Base-by-base conservation (phyloP, 2,888 invertebrate species). In the Neocrepidodera transversa region DNA sequence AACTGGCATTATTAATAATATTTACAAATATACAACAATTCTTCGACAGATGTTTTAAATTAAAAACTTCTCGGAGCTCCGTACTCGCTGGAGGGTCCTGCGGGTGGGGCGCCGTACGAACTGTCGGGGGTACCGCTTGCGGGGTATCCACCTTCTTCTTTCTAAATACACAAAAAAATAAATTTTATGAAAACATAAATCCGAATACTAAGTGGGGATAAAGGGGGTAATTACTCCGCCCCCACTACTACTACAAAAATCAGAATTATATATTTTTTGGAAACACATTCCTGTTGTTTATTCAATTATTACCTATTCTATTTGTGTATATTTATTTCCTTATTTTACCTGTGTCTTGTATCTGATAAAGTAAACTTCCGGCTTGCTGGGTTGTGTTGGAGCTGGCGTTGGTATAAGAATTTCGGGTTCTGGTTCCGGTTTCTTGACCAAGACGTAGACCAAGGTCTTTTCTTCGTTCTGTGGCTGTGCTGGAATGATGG, bases 401-500 rank as follows among this genome's bases (percentile, higher is more conserved):
- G 88, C 87, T 2, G 90, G 88, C 8, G 91, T 88, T 1, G 93
- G 92, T 67, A 93, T 86, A 40, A 87, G 84, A 62, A 92, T 84
- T 58, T 91, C 91, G 49, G 91, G 91, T 70, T 89, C 89, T 66
- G 91, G 90, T 77, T 93, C 93, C 10, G 92, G 93, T 78, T 92
- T 92, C 87, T 93, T 93, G 62, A 93, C 92, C 78, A 93, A 80
- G 49, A 93, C 93, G 80, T 93, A 93, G 61, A 93, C 92, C 67
- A 93, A 83, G 5, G 93, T 93, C 84, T 93, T 93, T 83, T 93
- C 91, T 80, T 93, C 93, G 74, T 92, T 91, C 79, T 91, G 92
- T 18, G 90, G 90, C 70, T 92, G 90, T 51, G 88, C 79, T 18
- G 92, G 92, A 67, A 93, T 91, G 65, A 91, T 85, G 65, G 93